Evolutionary conservation across 2,113 vertebrate genomes (phyloP).

Genomic region (Sebastes fasciatus): DNA sequence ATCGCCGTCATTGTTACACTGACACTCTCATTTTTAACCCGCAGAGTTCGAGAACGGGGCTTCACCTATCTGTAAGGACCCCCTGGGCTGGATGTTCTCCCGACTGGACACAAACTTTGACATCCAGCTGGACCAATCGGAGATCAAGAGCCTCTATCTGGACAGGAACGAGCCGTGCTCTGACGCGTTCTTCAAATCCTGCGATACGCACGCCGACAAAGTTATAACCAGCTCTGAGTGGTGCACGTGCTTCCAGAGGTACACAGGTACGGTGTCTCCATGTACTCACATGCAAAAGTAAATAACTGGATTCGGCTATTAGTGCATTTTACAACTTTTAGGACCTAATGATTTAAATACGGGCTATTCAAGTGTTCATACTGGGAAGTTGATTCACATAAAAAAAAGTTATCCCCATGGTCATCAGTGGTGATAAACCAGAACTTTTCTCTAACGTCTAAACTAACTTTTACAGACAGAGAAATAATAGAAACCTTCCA

Average conservation of each 20-base stretch:
- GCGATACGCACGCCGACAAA: slow-evolving; percentile 91
- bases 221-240: slow-evolving; percentile 96
- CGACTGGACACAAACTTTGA: slow-evolving; percentile 96
- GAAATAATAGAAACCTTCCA: background rate
- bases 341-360: too few relatives aligned
- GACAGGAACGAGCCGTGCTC: slow-evolving; percentile 93
- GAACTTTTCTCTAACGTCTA: background rate
- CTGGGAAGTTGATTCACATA: too few relatives aligned
- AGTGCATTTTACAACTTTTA: too few relatives aligned
- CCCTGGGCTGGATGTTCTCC: slow-evolving; percentile 98
- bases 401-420: too few relatives aligned
- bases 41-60: slow-evolving; percentile 92
- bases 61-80: slow-evolving; percentile 94
- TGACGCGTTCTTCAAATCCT: slow-evolving; percentile 93
- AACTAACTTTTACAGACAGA: background rate
- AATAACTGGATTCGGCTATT: too few relatives aligned
- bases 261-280: slow-evolving; percentile 88
- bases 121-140: slow-evolving; percentile 92
- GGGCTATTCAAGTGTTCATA: too few relatives aligned
- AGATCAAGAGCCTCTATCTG: slow-evolving; percentile 92
- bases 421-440: background rate
- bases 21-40: background rate
- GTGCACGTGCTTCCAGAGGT: slow-evolving; percentile 98
- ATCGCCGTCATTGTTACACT: background rate
- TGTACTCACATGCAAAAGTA: background rate